Evolutionary conservation across 1,140 invertebrate genomes (phyloP), one percentile per base, ranked within the genome.

Genomic region (Drosophila paulistorum): DNA sequence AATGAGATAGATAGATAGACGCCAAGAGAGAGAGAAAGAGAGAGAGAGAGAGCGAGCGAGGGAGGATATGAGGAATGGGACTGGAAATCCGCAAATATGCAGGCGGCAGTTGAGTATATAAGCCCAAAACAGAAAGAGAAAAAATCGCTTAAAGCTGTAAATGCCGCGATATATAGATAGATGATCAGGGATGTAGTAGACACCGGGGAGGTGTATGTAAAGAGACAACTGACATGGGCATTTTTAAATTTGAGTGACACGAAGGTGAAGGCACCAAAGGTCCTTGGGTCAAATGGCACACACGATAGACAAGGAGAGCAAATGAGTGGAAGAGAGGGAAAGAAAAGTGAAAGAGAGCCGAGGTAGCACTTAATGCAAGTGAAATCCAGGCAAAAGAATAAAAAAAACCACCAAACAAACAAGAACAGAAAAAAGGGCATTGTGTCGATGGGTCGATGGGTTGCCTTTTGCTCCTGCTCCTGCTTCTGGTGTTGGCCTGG

Each of bases 361-460:
- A 65, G 83, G 80, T 67, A 87, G 79, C 83, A 87, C 79, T 83
- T 86, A 86, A 87, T 86, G 83, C 83, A 79, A 83, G 83, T 79
- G 79, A 83, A 86, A 79, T 70, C 51, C 79, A 79, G 66, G 66
- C 39, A 33, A 57, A 26, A 14, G 7, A 33, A 55, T 13, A 14
- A 14, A 20, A 23, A 70, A 86, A 72, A 71, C 77, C 68, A 70
- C 51, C 79, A 79, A 64, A 66, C 42, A 33, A 57, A 26, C 6
- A 14, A 45, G 5, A 14, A 51, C 7, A 20, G 23, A 72, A 86
- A 78, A 71, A 82, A 70, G 65, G 68, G 82, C 83, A 82, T 67
- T 83, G 73, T 76, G 76, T 86, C 84, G 84, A 68, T 79, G 71
- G 76, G 75, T 77, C 68, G 80, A 65, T 69, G 73, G 68, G 51